These are phyloP conservation scores for Coregonus sp. DNA, from an alignment of 2,797 vertebrate genomes.

Conservation along the genomic window DNA sequence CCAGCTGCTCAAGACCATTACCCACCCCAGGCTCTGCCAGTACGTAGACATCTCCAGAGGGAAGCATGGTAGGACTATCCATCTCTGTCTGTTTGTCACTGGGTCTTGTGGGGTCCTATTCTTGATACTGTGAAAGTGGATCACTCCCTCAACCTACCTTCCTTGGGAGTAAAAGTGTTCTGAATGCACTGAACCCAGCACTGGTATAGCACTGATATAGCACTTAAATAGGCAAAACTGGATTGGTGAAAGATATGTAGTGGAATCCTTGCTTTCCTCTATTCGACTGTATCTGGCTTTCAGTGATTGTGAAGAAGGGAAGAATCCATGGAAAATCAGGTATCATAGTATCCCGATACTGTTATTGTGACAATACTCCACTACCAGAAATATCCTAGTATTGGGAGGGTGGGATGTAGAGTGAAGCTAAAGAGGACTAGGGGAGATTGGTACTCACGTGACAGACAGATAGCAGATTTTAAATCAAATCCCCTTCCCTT, in stretches of 20 bases:
- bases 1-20: slow-evolving; percentile 95
- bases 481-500: neutral
- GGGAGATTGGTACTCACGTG: neutral
- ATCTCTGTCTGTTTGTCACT: neutral
- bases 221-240: too few relatives aligned
- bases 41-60: slow-evolving; percentile 96
- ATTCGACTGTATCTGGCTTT: neutral
- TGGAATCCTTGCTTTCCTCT: neutral
- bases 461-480: neutral
- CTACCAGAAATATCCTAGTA: too few relatives aligned
- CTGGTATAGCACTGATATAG: too few relatives aligned
- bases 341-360: too few relatives aligned
- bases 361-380: neutral
- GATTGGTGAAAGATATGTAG: neutral
- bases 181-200: too few relatives aligned
- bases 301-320: neutral
- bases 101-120: neutral
- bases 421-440: neutral
- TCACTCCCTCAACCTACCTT: neutral
- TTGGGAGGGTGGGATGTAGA: neutral
- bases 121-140: neutral
- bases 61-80: slow-evolving; percentile 84
- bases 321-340: too few relatives aligned
- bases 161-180: too few relatives aligned
- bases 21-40: slow-evolving; percentile 93